Base-by-base conservation (phyloP, 2,113 vertebrate genomes). In the Phoxinus phoxinus region DNA sequence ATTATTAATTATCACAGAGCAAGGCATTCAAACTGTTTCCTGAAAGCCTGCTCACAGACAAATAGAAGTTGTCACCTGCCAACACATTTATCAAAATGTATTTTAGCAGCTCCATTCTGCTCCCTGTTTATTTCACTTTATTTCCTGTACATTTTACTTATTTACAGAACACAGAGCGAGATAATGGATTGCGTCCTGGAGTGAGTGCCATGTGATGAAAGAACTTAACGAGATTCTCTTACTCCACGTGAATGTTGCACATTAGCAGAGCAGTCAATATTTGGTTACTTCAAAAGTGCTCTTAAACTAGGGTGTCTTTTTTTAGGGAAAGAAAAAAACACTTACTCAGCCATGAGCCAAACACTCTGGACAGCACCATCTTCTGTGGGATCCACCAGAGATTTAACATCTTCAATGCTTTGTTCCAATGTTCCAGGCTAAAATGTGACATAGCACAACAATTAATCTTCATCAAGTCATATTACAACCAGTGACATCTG, bases 311-410 rank as follows among this genome's bases (percentile, higher is more conserved):
- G 8, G 10, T 32, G 19, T 13, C n/a, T 6, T 58, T 19, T 27
- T 27, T 41, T 19, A 13, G 12, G 67, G 10, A 46, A 19, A 17
- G 11, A 74, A 32, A 63, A 56, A 23, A 53, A 78, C 90, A 95
- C 95, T 94, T 84, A 96, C 95, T 96, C 94, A 71, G 93, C 92
- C 92, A 97, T 87, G 77, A 96, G 94, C 95, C 95, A 98, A 84
- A 92, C 86, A 73, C 94, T 89, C 81, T 88, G 90, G 86, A 95
- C 10, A 2, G 1, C 91, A 86, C 96, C 95, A 81, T 95, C 95
- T 53, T 90, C 90, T 41, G 89, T 92, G 10, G 90, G 88, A 48
- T 91, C 61, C 73, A 95, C 81, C 41, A 86, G 63, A 81, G 89
- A 3, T 86, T 93, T 92, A 61, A 96, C 13, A 32, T 98, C 93